A percentile compares a stretch with the other conserved stretches of the same genome.
Conservation (phyloP, 2,888 invertebrate genomes). For the Drosophila leonis region DNA sequence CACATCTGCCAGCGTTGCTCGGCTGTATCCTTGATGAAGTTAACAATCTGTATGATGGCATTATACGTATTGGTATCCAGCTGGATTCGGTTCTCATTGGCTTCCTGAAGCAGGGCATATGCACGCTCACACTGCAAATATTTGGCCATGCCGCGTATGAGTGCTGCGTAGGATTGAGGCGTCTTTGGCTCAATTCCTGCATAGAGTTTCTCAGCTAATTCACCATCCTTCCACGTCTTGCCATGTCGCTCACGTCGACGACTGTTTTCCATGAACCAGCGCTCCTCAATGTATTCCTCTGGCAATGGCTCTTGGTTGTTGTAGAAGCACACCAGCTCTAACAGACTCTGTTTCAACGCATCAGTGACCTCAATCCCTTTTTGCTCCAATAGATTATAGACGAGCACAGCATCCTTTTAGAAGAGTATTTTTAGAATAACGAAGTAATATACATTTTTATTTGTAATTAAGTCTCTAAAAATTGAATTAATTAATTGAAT, state of each 20-base stretch:
- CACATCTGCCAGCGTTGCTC: slow-evolving; percentile 89
- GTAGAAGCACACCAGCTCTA: slow-evolving; percentile 93
- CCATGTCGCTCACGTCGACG: slow-evolving; percentile 86
- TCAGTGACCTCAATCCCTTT: slow-evolving; percentile 85
- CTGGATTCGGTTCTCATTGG: slow-evolving; percentile 88
- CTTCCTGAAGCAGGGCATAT: slow-evolving; percentile 88
- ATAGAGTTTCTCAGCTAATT: slow-evolving; percentile 92
- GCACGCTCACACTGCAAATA: slow-evolving; percentile 89
- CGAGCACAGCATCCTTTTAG: slow-evolving; percentile 89
- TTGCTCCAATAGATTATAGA: slow-evolving; percentile 90
- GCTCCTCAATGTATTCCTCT: slow-evolving; percentile 91
- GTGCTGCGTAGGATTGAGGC: slow-evolving; percentile 90
- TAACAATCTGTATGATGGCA: slow-evolving; percentile 88
- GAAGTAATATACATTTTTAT: too few species aligned
- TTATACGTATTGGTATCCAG: slow-evolving; percentile 90
- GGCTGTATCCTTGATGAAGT: slow-evolving; percentile 89
- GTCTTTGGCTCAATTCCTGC: slow-evolving; percentile 89
- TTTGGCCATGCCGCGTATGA: slow-evolving; percentile 94
- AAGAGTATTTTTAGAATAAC: too few species aligned
- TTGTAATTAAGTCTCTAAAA: too few species aligned
- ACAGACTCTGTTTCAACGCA: slow-evolving; percentile 88
- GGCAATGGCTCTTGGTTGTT: slow-evolving; percentile 90
- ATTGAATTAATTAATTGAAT: too few species aligned
- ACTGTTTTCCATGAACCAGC: slow-evolving; percentile 89
- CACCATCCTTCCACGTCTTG: slow-evolving; percentile 91